Percentiles rank a stretch among this genome's conserved stretches.
These are phyloP conservation scores for Vultur gryphus DNA, from an alignment of 2,797 vertebrate species.

Conservation along the genomic window DNA sequence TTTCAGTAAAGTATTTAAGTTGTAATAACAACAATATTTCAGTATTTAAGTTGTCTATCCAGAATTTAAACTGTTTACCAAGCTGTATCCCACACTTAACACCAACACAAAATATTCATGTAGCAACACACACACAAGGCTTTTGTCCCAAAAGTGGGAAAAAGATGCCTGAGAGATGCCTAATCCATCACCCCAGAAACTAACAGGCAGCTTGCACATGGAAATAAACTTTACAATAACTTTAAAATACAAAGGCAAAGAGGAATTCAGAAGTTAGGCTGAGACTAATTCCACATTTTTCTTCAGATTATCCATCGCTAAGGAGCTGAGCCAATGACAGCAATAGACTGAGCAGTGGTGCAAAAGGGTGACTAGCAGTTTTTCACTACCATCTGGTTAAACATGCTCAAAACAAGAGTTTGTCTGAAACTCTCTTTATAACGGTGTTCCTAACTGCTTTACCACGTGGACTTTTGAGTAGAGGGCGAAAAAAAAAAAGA, in stretches of 20 bases:
- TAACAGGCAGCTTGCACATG: neutral
- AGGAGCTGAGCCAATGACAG: neutral
- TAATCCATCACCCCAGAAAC: neutral
- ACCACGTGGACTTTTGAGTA: neutral
- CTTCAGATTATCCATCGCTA: neutral
- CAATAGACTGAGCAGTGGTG: neutral
- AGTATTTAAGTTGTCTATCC: neutral
- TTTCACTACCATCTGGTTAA: neutral
- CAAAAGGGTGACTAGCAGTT: neutral
- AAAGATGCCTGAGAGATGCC: neutral
- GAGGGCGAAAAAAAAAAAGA: accelerated
- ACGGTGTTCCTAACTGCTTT: neutral
- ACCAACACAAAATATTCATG: neutral
- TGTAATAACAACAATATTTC: neutral
- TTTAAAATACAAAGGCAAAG: neutral
- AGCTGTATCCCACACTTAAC: neutral
- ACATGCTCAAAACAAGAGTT: neutral
- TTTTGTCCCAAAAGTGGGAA: neutral
- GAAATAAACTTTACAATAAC: neutral
- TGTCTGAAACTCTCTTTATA: neutral
- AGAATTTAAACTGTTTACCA: neutral
- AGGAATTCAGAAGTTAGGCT: neutral
- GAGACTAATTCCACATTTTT: neutral
- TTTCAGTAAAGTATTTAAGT: neutral
- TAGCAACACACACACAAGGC: neutral